Percentiles rank a stretch among this genome's conserved stretches.
phyloP scores from a whole-genome alignment of 1,140 invertebrate species.

The Macrobrachium rosenbergii region DNA sequence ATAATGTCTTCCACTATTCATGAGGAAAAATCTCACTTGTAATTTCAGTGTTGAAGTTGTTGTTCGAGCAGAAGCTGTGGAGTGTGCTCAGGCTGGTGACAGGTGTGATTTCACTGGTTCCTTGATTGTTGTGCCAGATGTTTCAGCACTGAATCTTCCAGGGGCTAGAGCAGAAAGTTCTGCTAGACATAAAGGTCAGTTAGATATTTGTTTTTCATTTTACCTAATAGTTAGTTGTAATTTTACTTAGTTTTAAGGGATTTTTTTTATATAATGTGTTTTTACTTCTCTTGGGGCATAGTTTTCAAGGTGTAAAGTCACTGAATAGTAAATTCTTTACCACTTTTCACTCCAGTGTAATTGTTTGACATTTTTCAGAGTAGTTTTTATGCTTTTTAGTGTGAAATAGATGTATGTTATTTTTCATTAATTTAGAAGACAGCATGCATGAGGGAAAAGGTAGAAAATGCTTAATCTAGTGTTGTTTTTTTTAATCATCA shows the following conservation, averaged over 20 bases:
- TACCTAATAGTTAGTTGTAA: no score
- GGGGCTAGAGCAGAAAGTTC: constrained; percentile 88
- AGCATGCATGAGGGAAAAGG: no score
- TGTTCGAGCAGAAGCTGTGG: constrained; percentile 95
- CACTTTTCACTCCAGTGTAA: no score
- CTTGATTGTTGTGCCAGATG: constrained; percentile 97
- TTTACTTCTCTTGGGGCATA: no score
- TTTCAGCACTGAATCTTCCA: constrained; percentile 86
- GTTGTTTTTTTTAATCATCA: no score
- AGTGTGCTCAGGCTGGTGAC: constrained; percentile 92
- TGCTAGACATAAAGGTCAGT: constrained; percentile 77
- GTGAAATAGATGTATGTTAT: no score
- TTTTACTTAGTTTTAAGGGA: no score
- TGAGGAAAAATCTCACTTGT: background rate
- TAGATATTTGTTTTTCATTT: background rate
- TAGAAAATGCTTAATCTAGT: no score
- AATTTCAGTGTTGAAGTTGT: constrained; percentile 89
- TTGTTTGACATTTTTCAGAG: background rate
- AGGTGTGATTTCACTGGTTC: constrained; percentile 97
- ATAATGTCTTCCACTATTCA: background rate
- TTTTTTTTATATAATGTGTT: no score
- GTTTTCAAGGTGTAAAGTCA: background rate
- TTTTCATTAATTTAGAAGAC: no score
- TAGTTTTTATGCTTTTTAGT: background rate
- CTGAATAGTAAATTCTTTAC: background rate